These are phyloP conservation scores for Matsumurasca onukii DNA, from an alignment of 1,140 invertebrate species.

Conservation along the genomic window DNA sequence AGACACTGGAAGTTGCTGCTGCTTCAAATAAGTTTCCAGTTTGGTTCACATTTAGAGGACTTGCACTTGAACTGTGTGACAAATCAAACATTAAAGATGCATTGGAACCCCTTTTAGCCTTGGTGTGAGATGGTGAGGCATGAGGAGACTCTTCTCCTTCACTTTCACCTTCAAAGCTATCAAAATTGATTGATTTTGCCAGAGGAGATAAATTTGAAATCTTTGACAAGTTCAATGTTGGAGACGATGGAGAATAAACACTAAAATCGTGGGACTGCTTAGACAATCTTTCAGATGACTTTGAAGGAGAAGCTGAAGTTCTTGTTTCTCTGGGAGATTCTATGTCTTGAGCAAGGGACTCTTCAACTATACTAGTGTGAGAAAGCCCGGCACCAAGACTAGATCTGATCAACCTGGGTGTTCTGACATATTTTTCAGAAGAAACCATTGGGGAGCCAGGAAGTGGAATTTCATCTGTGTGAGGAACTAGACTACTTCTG, in stretches of 20 bases:
- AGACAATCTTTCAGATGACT: not conserved
- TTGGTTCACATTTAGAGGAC: no score
- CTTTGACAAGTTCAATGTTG: not conserved
- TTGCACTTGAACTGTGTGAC: no score
- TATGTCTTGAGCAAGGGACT: not conserved
- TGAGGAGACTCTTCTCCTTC: no score
- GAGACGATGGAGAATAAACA: slow-evolving; percentile 1
- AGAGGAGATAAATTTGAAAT: not conserved
- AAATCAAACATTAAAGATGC: no score
- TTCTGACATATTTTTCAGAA: not conserved
- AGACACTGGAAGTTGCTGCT: no score
- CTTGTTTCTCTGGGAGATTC: not conserved
- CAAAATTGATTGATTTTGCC: slow-evolving; percentile 4
- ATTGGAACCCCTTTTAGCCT: no score
- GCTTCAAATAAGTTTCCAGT: no score
- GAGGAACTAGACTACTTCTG: not conserved
- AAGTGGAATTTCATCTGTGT: not conserved
- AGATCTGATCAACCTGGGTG: not conserved
- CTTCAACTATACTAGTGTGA: not conserved
- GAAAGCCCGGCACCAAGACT: not conserved
- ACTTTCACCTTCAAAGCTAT: not conserved
- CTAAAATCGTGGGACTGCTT: not conserved
- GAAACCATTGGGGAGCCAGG: not conserved
- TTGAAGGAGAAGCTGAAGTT: not conserved
- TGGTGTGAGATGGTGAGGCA: no score